Evolutionary conservation across 2,888 invertebrate species (phyloP).

Genomic region (Unio pictorum): DNA sequence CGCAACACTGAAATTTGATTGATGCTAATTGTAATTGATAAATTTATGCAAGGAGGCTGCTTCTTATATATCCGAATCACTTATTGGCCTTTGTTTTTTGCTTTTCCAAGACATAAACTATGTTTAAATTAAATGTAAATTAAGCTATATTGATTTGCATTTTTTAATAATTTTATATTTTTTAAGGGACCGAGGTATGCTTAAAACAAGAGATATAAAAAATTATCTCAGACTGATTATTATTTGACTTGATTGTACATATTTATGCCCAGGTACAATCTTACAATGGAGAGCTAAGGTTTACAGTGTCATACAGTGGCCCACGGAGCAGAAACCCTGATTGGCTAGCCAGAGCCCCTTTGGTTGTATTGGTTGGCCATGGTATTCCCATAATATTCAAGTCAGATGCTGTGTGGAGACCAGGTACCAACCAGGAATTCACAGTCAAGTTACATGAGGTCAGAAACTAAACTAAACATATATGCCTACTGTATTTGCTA

Average conservation of each 20-base stretch:
- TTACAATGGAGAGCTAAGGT: conserved; percentile 90
- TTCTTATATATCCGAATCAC: no score
- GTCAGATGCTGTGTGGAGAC: conserved; percentile 18
- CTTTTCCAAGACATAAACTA: no score
- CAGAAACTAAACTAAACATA: background rate
- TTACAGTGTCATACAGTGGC: conserved; percentile 78
- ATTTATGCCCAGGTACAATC: conserved; percentile 79
- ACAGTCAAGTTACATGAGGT: conserved; percentile 64
- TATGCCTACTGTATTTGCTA: background rate
- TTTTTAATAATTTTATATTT: no score
- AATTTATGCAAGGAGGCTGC: no score
- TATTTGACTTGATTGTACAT: conserved; percentile 4
- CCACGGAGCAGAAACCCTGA: conserved; percentile 11
- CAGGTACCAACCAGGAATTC: conserved; percentile 27
- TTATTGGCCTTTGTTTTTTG: no score
- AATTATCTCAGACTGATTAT: background rate
- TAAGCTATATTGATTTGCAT: no score
- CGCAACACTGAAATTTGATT: no score
- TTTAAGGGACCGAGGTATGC: no score
- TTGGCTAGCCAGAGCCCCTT: conserved; percentile 75
- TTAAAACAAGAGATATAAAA: no score
- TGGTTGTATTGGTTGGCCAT: conserved; percentile 86
- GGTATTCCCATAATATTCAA: conserved; percentile 63
- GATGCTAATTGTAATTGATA: no score
- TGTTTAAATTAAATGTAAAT: no score